Base-by-base conservation (phyloP, 2,797 vertebrate species). In the Falco naumanni region DNA sequence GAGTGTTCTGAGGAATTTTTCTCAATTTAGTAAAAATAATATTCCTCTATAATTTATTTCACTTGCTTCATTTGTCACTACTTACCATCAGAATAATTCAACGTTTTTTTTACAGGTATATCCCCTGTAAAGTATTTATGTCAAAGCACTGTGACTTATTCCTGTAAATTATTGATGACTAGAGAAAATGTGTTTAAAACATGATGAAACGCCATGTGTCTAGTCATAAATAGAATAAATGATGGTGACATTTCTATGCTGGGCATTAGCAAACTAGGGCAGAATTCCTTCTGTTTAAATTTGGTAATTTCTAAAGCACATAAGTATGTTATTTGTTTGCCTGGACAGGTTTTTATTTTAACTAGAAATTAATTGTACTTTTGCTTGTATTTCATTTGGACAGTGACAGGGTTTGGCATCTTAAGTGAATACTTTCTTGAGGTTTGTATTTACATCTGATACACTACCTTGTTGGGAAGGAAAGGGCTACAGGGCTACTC, bases 191-290 rank as follows among this genome's bases (percentile, higher is more conserved):
- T 69, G 17, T 75, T 95, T 72, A 89, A 93, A 95, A 48, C 45
- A 70, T 63, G 70, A 81, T 69, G 63, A 90, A 95, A 60, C 11
- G 60, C n/a, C 11, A 37, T 25, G 75, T 50, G 51, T 59, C 39
- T 93, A 76, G 28, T 50, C 76, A 74, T 70, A 93, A 88, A 59
- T 22, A 90, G 28, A 85, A 84, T 31, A 94, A 94, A 66, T 70
- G 37, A 57, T 68, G 33, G n/a, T 76, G 79, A 57, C 39, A 59
- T 70, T 92, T 84, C 63, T 29, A 88, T 7, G 4, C 25, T 72
- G 21, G 50, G 31, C 50, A 76, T 85, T 66, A 70, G 1, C 28
- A 90, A 71, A 64, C 16, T 25, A 79, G 11, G 66, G 22, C 10
- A 77, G 48, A 87, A 80, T 69, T 88, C 3, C 20, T 94, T 47